These are phyloP conservation scores for Selene dorsalis DNA, from an alignment of 2,797 vertebrate genomes.

Conservation along the genomic window DNA sequence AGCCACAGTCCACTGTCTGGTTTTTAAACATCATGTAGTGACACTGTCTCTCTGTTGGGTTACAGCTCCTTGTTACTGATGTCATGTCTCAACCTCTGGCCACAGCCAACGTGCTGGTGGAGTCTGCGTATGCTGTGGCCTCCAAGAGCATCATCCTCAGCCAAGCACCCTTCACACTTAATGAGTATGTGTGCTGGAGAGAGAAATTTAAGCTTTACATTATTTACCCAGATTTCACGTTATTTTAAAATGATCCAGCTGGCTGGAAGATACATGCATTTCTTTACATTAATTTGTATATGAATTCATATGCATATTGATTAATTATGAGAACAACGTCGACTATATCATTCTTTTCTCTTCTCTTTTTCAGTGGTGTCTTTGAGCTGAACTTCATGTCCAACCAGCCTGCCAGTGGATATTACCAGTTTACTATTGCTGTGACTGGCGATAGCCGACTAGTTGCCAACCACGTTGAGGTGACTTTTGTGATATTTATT, in stretches of 20 bases:
- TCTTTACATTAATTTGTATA: not conserved
- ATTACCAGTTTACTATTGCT: constrained; percentile 93
- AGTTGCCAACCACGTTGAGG: constrained; percentile 94
- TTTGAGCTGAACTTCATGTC: constrained; percentile 97
- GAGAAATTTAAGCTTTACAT: not conserved
- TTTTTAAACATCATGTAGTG: constrained; percentile 3
- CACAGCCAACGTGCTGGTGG: constrained; percentile 89
- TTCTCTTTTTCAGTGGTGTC: constrained; percentile 82
- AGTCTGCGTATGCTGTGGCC: constrained; percentile 87
- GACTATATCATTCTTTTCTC: not conserved
- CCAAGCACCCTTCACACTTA: constrained; percentile 87
- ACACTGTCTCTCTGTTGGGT: constrained; percentile 42
- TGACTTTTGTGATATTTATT: constrained; percentile 65
- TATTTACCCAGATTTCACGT: not conserved
- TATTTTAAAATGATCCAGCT: not conserved
- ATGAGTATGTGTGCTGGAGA: constrained; percentile 83
- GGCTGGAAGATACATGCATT: not conserved
- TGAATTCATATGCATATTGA: not conserved
- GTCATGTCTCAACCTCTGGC: constrained; percentile 92
- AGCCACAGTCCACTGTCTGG: not conserved
- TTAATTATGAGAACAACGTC: not conserved
- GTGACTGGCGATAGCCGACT: constrained; percentile 91
- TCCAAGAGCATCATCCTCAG: constrained; percentile 90
- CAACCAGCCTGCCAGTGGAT: constrained; percentile 92
- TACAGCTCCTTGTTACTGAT: constrained; percentile 93